Evolutionary conservation across 2,113 vertebrate genomes (phyloP).

Genomic region (Pipa parva): DNA sequence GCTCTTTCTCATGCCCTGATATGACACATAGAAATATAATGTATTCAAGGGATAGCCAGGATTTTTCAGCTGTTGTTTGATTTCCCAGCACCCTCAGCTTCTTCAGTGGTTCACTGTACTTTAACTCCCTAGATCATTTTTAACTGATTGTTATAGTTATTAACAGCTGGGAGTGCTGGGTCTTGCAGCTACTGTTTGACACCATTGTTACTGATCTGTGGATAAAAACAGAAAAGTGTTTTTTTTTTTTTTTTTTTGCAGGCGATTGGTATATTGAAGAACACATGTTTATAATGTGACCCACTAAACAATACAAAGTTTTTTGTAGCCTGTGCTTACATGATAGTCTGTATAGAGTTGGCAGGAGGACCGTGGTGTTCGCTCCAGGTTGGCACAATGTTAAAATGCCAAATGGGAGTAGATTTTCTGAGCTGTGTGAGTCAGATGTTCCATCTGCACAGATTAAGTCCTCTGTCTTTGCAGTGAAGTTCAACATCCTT

Average conservation of each 20-base stretch:
- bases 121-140: too few species aligned
- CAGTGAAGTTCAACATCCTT: background rate
- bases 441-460: constrained; percentile 31
- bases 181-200: background rate
- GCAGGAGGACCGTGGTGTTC: background rate
- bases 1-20: background rate
- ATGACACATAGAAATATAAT: background rate
- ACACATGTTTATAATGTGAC: too few species aligned
- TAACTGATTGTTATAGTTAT: too few species aligned
- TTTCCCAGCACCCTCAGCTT: too few species aligned
- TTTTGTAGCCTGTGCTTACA: constrained; percentile 1
- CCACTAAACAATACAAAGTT: background rate
- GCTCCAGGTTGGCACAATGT: constrained; percentile 27
- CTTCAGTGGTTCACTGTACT: too few species aligned
- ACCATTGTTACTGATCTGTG: background rate
- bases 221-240: background rate
- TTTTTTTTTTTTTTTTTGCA: background rate
- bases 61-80: too few species aligned
- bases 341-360: constrained; percentile 13
- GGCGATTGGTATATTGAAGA: background rate
- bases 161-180: too few species aligned
- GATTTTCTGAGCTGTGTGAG: constrained; percentile 11
- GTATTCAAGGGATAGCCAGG: too few species aligned
- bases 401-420: constrained; percentile 27
- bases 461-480: constrained; percentile 5